These are phyloP conservation scores for Epinotia nisella DNA, from an alignment of 2,888 invertebrate genomes.

Conservation along the genomic window DNA sequence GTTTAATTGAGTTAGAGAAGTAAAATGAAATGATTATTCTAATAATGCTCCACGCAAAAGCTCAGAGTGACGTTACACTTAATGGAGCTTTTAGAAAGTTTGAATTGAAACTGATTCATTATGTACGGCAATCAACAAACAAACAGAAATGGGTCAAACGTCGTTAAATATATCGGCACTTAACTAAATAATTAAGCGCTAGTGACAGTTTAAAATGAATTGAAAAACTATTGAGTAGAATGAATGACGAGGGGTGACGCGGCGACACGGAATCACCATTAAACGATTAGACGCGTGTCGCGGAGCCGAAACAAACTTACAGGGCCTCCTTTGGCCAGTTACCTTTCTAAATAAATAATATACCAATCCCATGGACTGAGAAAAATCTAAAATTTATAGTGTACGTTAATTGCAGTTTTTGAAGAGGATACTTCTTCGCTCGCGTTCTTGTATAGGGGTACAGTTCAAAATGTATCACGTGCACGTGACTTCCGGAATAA, in stretches of 20 bases:
- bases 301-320: background rate
- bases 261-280: conserved; percentile 33
- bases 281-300: background rate
- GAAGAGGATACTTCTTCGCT: no score
- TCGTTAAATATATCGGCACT: background rate
- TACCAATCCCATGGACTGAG: no score
- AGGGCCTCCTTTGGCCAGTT: background rate
- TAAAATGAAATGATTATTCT: no score
- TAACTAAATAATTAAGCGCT: background rate
- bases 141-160: background rate
- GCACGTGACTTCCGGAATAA: no score
- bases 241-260: background rate
- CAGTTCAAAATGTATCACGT: no score
- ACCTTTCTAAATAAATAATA: no score
- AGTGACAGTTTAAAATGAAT: background rate
- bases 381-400: no score
- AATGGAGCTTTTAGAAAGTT: no score
- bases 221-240: conserved; percentile 13
- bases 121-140: background rate
- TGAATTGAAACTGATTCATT: background rate
- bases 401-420: no score
- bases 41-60: background rate
- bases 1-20: no score
- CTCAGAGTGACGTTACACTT: background rate
- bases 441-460: no score